phyloP scores from a whole-genome alignment of 2,113 vertebrate species.

The Isichthys henryi region DNA sequence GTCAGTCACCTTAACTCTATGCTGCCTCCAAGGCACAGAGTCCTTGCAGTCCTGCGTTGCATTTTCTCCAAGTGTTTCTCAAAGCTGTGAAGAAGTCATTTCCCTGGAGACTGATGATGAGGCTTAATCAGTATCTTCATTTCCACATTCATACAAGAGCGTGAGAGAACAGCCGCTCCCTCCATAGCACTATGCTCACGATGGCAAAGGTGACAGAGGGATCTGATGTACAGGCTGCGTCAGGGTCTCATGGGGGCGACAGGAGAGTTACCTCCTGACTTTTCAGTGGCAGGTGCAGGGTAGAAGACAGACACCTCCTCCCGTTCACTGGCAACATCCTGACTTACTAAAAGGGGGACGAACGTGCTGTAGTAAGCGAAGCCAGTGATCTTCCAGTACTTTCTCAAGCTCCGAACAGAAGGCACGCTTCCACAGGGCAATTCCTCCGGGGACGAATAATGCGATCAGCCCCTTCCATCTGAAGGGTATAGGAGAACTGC shows the following conservation, averaged over 20 bases:
- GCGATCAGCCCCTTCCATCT: conserved; percentile 48
- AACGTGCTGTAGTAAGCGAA: neutral
- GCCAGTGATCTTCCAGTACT: conserved; percentile 6
- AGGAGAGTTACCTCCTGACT: neutral
- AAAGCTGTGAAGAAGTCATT: neutral
- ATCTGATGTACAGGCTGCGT: conserved; percentile 31
- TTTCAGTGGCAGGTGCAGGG: neutral
- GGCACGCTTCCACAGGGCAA: conserved; percentile 22
- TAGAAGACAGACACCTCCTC: neutral
- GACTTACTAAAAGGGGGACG: neutral
- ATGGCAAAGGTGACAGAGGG: conserved; percentile 15
- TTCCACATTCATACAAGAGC: conserved; percentile 22
- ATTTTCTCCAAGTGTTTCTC: neutral
- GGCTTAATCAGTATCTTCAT: conserved; percentile 10
- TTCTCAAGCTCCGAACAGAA: conserved; percentile 11
- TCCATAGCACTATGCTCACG: neutral
- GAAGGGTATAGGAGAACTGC: conserved; percentile 51
- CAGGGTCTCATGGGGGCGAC: neutral
- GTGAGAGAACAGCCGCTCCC: neutral
- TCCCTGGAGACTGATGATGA: neutral
- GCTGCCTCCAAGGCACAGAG: too few relatives aligned
- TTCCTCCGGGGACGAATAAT: conserved; percentile 44
- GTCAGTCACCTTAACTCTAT: neutral
- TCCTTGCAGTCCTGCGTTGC: neutral
- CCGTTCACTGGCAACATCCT: neutral